Percentiles rank a stretch among this genome's conserved stretches.
Conservation (phyloP, 1,140 invertebrate species). For the Dreissena rostriformis region DNA sequence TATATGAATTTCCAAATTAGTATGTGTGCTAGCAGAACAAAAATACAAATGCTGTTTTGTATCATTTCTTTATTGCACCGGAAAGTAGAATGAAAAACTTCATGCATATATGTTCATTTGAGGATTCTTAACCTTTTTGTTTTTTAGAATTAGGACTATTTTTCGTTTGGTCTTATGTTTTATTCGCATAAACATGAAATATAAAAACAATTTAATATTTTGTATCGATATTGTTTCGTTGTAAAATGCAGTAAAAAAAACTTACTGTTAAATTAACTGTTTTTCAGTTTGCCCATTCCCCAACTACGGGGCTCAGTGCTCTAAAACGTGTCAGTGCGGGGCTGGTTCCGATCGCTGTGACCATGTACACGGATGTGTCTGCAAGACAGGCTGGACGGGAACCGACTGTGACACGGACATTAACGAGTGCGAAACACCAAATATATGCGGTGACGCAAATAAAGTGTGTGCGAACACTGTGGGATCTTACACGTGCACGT, state of each 20-base stretch:
- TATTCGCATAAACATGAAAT: too few species aligned
- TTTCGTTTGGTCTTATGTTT: too few species aligned
- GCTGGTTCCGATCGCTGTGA: constrained; percentile 46
- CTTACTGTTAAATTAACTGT: neutral
- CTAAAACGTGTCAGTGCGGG: constrained; percentile 55
- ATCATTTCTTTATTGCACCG: too few species aligned
- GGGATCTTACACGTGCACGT: constrained; percentile 59
- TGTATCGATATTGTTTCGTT: too few species aligned
- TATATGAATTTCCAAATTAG: too few species aligned
- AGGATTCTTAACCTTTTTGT: too few species aligned
- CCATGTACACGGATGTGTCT: constrained; percentile 57
- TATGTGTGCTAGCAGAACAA: too few species aligned
- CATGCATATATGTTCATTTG: too few species aligned
- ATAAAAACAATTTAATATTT: neutral
- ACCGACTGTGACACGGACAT: constrained; percentile 60
- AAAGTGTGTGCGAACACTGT: constrained; percentile 58
- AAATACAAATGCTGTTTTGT: too few species aligned
- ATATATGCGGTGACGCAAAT: constrained; percentile 8
- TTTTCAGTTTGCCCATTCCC: constrained; percentile 34
- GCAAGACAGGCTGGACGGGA: constrained; percentile 62
- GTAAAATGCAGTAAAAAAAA: too few species aligned
- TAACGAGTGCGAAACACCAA: constrained; percentile 57
- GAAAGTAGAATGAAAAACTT: too few species aligned
- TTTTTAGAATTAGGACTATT: too few species aligned
- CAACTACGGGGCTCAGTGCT: constrained; percentile 56